Evolutionary conservation across 2,888 invertebrate genomes (phyloP), one percentile per base, ranked within the genome.

Genomic region (Heliconius ethilla): DNA sequence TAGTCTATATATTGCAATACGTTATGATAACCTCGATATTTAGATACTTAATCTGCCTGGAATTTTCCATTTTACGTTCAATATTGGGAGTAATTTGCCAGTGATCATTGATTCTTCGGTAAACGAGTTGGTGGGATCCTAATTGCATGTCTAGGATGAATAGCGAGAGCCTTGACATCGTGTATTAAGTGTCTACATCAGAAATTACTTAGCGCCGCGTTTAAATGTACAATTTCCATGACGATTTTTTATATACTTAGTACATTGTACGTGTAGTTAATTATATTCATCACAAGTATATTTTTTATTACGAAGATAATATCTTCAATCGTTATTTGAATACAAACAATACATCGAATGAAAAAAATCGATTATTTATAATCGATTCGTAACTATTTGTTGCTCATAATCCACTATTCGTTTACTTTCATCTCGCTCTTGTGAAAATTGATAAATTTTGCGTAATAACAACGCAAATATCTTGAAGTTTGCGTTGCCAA

Each of bases 11-110:
- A 85, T 84, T 83, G 81, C 72, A 76, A 70, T 84, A 83, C 83
- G 84, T 82, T 83, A 83, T 85, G 82, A 89, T 90, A 90, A 90
- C 89, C 89, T 89, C 87, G 86, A 88, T 89, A 86, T 85, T 88
- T 81, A 85, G 87, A 85, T 88, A 87, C 88, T 87, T 88, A 87
- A 85, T 85, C 85, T 85, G 84, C 81, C 84, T 85, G 87, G 87
- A 86, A 89, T 88, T 89, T 90, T 89, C 90, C 88, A 83, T 84
- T 76, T 76, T 76, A 80, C 76, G 76, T 73, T 78, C 75, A 78
- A 76, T 77, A 76, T 70, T 80, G 66, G 74, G 75, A 82, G 83
- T 82, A 85, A 84, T 79, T 74, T 81, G 75, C 59, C 78, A 78
- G 73, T 78, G 63, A 79, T 81, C 79, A 81, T 80, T 76, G 65